Conservation (phyloP, 2,113 vertebrate species). For the Oryctolagus cuniculus region mOryCun1.1 NC_091433.1:165014001-165014500, state of each 20-base stretch:
- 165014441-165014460: neutral
- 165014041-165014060: neutral
- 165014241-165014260: constrained; percentile 1
- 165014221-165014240: neutral
- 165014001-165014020: neutral
- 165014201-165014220: neutral
- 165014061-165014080: neutral
- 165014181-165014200: neutral
- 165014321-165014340: neutral
- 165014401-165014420: constrained; percentile 20
- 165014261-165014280: neutral
- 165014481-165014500: too few species aligned
- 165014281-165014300: constrained; percentile 31
- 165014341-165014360: neutral
- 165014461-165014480: too few species aligned
- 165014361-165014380: neutral
- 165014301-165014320: constrained; percentile 22
- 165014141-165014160: neutral
- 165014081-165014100: neutral
- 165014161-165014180: neutral
- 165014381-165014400: neutral
- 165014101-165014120: neutral
- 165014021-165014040: neutral
- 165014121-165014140: neutral
- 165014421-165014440: neutral